A percentile compares a stretch with the other conserved stretches of the same genome.
phyloP scores from a whole-genome alignment of 37 sponge, comb jelly and placozoan species.

The Petrosia ficiformis region DNA sequence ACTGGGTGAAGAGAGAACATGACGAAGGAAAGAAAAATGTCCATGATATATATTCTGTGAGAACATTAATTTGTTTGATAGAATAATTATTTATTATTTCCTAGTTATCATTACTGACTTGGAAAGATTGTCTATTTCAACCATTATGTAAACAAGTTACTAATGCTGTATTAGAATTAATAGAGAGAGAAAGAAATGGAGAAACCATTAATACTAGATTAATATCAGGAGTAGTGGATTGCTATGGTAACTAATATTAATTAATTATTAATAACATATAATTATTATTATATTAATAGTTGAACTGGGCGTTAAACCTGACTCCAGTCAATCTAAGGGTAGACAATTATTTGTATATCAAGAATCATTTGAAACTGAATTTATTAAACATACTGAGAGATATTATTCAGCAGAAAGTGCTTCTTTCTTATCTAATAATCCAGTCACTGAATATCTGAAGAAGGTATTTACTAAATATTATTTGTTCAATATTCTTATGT shows the following conservation, averaged over 20 bases:
- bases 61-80: not conserved
- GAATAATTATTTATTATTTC: not conserved
- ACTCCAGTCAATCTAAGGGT: slow-evolving; percentile 59
- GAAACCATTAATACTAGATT: slow-evolving; percentile 94
- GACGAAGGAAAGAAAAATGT: slow-evolving; percentile 96
- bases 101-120: slow-evolving; percentile 77
- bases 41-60: slow-evolving; percentile 86
- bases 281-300: slow-evolving; percentile 36
- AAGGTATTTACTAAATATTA: slow-evolving; percentile 36
- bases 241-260: slow-evolving; percentile 75
- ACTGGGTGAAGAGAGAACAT: slow-evolving; percentile 97
- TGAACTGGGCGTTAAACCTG: slow-evolving; percentile 81
- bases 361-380: slow-evolving; percentile 78
- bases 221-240: slow-evolving; percentile 88
- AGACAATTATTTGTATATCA: slow-evolving; percentile 78
- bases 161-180: slow-evolving; percentile 83
- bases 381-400: slow-evolving; percentile 84
- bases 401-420: slow-evolving; percentile 89
- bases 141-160: slow-evolving; percentile 71
- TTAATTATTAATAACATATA: not conserved
- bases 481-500: not conserved
- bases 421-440: slow-evolving; percentile 84
- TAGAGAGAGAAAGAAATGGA: slow-evolving; percentile 92
- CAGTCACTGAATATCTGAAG: slow-evolving; percentile 96
- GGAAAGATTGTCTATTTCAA: slow-evolving; percentile 80